Evolutionary conservation across 2,113 vertebrate species (phyloP), one percentile per base, ranked within the genome.

Genomic region (Saimiri boliviensis): DNA sequence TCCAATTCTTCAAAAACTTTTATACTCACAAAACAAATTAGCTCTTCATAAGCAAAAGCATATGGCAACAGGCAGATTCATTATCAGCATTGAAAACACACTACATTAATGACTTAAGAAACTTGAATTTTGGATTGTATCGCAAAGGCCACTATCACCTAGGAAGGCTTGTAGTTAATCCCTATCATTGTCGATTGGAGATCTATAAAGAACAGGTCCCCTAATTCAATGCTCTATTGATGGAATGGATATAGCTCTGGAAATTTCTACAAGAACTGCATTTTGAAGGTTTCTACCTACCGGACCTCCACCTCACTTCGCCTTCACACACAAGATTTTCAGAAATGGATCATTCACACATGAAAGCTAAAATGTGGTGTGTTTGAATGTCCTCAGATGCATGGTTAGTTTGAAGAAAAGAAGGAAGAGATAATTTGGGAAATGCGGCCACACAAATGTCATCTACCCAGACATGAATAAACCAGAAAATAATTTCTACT

Each of bases 201-300:
- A 10, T n/a, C n/a, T 0, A 40, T 14, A 76, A 87, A 7, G 1
- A 52, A 19, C 1, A 45, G 1, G 10, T 58, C 14, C 25, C 13
- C 4, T 74, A 13, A 94, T 19, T 52, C 10, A 66, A 14, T 80
- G 13, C 0, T 14, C 8, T n/a, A 1, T 56, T 63, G 10, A 77
- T 66, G 3, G 37, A 17, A 32, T 0, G 37, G 21, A n/a, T 0
- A 73, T 25, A 66, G 9, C 2, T 16, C 7, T 70, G 12, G 3
- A 82, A 83, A 68, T 87, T 54, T 63, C 49, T 9, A 6, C 49
- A 60, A 60, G 5, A 70, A 5, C 3, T 35, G 20, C 19, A 37
- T 68, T 89, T 73, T 81, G 20, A 93, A 95, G 17, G 66, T 40
- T 8, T 58, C 6, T 42, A n/a, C 0, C 1, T 21, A 84, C 89